Evolutionary conservation across 2,888 invertebrate genomes (phyloP), one percentile per base, ranked within the genome.

Genomic region (Teleiodes luculella): DNA sequence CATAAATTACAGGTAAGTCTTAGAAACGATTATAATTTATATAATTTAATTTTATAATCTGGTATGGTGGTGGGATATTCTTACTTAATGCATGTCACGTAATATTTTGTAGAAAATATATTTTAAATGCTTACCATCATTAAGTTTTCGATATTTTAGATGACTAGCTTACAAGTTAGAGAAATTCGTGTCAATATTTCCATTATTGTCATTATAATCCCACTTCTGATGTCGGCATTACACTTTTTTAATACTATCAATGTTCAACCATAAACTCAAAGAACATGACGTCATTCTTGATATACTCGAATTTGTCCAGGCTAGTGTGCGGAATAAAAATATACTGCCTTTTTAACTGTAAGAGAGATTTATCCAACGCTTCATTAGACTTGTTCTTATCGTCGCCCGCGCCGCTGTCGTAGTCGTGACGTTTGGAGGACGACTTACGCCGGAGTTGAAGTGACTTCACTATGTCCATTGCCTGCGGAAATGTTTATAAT

Each of bases 241-340:
- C n/a, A n/a, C n/a, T n/a, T n/a, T 24, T 24, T 24, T 24, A 4
- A 24, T 24, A 4, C 24, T 6, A 24, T 50, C 8, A 85, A 53
- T 80, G 78, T 43, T 77, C 79, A 7, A 85, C 84, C 60, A 88
- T 65, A 60, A 93, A 87, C 69, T 94, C 93, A 0, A 94, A 57
- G 64, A 92, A 94, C 70, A 93, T 79, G 0, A 90, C 88, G 57
- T 93, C 91, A 47, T 92, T 89, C 65, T 92, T 92, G 0, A 92
- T 68, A 58, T 92, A 92, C 37, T 91, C 87, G 54, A 91, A 86
- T 76, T 93, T 92, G 58, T 91, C 91, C 6, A 94, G 62, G 36
- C 90, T 91, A 0, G 91, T 86, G 70, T 94, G 93, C 0, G 94
- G 93, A 57, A 94, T 91, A 74, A 94, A 94, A 70, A 93, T 91